Conservation (phyloP, 2,797 vertebrate genomes). For the Galagoides demidoff region DNA sequence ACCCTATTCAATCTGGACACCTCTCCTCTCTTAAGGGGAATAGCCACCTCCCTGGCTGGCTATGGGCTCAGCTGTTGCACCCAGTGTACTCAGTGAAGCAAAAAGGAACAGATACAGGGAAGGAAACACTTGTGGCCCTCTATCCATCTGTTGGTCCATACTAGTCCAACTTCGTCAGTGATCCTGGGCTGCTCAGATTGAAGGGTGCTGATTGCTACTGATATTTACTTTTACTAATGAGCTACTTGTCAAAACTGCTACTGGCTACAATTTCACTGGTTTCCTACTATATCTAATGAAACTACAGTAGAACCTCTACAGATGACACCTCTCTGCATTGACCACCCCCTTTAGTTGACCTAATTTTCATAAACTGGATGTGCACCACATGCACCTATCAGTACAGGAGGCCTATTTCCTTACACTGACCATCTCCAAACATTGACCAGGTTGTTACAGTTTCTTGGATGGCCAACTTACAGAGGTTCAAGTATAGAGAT, state of each 20-base stretch:
- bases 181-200: neutral
- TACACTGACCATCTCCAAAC: too few species aligned
- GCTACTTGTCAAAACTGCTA: neutral
- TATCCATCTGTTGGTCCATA: neutral
- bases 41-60: too few species aligned
- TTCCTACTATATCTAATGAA: neutral
- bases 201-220: neutral
- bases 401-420: too few species aligned
- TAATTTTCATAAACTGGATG: too few species aligned
- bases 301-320: neutral
- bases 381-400: too few species aligned
- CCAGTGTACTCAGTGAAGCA: neutral
- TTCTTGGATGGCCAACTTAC: too few species aligned
- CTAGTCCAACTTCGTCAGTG: neutral
- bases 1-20: neutral
- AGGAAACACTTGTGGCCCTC: neutral
- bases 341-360: too few species aligned
- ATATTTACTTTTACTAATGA: neutral
- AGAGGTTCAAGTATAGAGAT: neutral
- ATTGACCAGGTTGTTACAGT: too few species aligned
- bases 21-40: neutral
- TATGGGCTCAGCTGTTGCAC: neutral
- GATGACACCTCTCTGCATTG: too few species aligned
- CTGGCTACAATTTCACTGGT: neutral
- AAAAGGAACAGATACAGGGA: neutral